Evolutionary conservation across 2,797 vertebrate species (phyloP).

Genomic region (Synanceia verrucosa): DNA sequence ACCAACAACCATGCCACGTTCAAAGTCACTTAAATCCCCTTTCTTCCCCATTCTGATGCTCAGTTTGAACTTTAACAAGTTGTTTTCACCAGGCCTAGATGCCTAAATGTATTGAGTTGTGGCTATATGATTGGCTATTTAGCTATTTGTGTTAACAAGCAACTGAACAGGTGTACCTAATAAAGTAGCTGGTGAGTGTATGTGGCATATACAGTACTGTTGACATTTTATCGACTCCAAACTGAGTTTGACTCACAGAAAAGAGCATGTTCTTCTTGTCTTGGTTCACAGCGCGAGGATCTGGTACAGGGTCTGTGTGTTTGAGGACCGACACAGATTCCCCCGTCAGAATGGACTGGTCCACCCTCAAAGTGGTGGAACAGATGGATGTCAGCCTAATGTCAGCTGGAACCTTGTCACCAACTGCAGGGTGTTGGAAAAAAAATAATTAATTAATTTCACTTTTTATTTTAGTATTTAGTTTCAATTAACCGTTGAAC

Average conservation of each 20-base stretch:
- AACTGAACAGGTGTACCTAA: no score
- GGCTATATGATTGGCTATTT: no score
- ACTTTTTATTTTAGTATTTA: not conserved
- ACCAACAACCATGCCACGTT: no score
- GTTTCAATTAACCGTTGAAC: not conserved
- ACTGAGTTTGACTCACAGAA: conserved; percentile 85
- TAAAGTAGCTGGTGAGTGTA: not conserved
- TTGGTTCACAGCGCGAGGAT: conserved; percentile 85
- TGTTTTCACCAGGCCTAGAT: no score
- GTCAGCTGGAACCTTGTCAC: conserved; percentile 86
- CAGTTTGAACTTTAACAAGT: no score
- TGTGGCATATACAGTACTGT: no score
- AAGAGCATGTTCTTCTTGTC: conserved; percentile 89
- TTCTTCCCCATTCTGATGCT: no score
- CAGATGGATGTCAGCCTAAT: conserved; percentile 83
- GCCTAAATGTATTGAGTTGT: no score
- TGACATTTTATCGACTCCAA: no score
- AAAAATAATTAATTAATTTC: not conserved
- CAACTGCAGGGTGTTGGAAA: conserved; percentile 68
- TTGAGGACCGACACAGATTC: conserved; percentile 85
- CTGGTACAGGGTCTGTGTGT: conserved; percentile 86
- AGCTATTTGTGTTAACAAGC: no score
- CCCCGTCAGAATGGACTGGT: conserved; percentile 86
- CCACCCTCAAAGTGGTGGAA: conserved; percentile 85
- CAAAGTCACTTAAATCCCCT: no score